These are phyloP conservation scores for Crotalus horridus DNA, from an alignment of 2,113 vertebrate species.

Conservation along the genomic window DNA sequence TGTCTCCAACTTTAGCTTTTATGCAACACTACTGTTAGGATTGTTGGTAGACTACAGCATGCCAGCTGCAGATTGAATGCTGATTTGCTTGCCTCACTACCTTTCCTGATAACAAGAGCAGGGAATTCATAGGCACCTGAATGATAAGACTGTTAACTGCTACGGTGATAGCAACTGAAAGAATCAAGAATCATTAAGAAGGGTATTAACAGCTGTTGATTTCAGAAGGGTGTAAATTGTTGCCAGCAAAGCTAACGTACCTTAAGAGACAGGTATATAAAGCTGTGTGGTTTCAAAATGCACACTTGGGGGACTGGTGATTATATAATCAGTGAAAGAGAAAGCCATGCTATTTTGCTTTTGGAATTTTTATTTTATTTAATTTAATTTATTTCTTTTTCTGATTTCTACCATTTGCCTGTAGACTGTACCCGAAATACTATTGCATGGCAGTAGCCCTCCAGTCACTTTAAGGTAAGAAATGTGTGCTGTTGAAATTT, in stretches of 20 bases:
- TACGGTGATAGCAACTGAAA: background rate
- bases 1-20: background rate
- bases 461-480: constrained; percentile 79
- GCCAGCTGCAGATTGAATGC: background rate
- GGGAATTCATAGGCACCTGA: background rate
- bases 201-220: too few relatives aligned
- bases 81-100: background rate
- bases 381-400: constrained; percentile 29
- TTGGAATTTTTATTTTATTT: constrained; percentile 20
- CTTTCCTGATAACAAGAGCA: background rate
- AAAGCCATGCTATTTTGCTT: background rate
- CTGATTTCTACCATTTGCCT: constrained; percentile 28
- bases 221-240: background rate
- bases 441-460: constrained; percentile 74
- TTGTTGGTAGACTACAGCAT: background rate
- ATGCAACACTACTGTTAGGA: background rate
- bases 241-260: background rate
- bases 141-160: background rate
- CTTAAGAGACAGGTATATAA: background rate
- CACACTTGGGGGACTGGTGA: background rate
- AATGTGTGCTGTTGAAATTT: background rate
- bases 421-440: constrained; percentile 83
- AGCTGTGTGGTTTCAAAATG: background rate
- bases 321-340: background rate
- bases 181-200: background rate